phyloP scores from a whole-genome alignment of 1,140 invertebrate genomes.

The Lamellibrachia luymesi region DNA sequence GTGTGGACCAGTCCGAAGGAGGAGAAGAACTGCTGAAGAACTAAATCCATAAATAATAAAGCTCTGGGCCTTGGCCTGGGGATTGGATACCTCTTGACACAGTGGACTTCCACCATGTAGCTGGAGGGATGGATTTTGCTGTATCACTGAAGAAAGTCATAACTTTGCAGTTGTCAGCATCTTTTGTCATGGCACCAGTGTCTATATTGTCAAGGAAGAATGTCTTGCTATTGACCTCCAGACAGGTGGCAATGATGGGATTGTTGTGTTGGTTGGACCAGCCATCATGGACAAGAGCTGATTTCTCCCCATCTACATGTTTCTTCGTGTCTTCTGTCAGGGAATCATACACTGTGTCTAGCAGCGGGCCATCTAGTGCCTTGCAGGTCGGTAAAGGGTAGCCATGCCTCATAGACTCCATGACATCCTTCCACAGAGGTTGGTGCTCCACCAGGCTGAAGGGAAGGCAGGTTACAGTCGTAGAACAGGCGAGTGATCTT shows the following conservation, averaged over 20 bases:
- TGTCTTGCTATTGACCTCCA: slow-evolving; percentile 9
- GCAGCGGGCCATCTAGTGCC: background rate
- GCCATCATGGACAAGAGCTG: background rate
- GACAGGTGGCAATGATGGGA: background rate
- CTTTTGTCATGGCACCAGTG: slow-evolving; percentile 12
- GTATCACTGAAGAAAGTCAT: background rate
- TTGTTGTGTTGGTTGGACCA: slow-evolving; percentile 14
- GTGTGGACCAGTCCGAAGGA: no score
- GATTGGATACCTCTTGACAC: background rate
- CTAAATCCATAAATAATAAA: no score
- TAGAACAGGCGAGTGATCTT: no score
- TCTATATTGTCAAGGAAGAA: background rate
- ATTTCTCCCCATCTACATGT: background rate
- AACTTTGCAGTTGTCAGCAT: slow-evolving; percentile 9
- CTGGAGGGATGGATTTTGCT: slow-evolving; percentile 4
- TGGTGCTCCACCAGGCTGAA: no score
- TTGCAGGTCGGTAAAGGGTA: background rate
- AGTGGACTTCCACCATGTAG: slow-evolving; percentile 9
- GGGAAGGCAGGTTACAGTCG: no score
- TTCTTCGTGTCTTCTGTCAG: slow-evolving; percentile 8
- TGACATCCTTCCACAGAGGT: no score
- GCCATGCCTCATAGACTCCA: background rate
- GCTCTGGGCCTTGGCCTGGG: background rate
- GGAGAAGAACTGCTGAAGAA: no score
- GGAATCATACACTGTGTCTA: slow-evolving; percentile 8